These are phyloP conservation scores for Hydractinia echinata DNA, from an alignment of 30 jellyfish, hydroid and myxozoan genomes.

Conservation along the genomic window DNA sequence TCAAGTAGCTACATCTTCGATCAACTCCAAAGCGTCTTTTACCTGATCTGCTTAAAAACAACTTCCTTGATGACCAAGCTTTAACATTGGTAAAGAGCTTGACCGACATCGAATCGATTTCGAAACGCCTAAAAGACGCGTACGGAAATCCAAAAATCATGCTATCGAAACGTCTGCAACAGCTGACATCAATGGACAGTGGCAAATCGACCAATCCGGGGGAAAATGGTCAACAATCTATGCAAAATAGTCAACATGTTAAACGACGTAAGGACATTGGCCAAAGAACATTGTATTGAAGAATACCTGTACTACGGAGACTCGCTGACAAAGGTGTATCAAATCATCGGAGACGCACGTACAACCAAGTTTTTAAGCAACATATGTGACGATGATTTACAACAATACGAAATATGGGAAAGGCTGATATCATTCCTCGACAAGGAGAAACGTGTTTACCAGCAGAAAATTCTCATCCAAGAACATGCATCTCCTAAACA, in stretches of 20 bases:
- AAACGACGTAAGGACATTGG: neutral
- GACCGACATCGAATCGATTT: conserved; percentile 12
- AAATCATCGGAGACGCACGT: no score
- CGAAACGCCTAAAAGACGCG: conserved; percentile 1
- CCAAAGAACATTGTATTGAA: neutral
- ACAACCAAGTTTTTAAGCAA: no score
- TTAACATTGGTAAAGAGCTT: neutral
- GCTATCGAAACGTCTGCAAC: conserved; percentile 3
- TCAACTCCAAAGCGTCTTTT: conserved; percentile 16
- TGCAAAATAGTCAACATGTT: neutral
- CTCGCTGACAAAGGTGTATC: no score
- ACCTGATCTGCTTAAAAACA: conserved; percentile 9
- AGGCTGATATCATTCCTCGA: neutral
- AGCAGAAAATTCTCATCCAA: neutral
- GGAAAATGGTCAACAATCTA: neutral
- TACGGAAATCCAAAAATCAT: conserved; percentile 13
- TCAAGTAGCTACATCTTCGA: conserved; percentile 1
- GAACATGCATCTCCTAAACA: neutral
- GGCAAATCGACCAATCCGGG: conserved; percentile 8
- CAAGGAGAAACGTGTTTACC: neutral
- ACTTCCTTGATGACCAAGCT: conserved; percentile 2
- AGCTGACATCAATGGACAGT: neutral
- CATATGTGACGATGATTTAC: no score
- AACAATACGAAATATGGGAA: neutral
- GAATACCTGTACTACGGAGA: neutral